Conservation (phyloP, 2,888 invertebrate genomes). For the Tenthredo amoena region DNA sequence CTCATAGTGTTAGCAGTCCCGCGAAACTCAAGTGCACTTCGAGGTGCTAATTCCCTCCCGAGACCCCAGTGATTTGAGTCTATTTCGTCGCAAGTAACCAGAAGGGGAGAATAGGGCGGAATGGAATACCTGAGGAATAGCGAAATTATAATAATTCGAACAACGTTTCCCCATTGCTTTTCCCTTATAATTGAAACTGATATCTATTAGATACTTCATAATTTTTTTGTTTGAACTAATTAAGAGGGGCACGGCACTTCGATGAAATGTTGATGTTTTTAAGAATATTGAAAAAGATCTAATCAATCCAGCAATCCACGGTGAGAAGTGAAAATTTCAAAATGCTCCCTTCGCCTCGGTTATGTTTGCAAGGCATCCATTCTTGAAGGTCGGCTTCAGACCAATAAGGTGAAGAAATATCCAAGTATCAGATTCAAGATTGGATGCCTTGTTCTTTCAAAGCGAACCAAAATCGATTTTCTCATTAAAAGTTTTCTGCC, state of each 20-base stretch:
- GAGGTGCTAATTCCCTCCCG: slow-evolving; percentile 15
- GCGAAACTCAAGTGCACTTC: slow-evolving; percentile 28
- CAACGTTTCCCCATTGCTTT: neutral
- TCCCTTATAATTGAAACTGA: neutral
- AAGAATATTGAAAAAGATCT: neutral
- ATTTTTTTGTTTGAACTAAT: neutral
- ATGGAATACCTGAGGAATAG: neutral
- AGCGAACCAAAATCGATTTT: neutral
- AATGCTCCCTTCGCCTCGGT: neutral
- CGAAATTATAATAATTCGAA: neutral
- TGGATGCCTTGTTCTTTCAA: neutral
- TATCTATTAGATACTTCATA: neutral
- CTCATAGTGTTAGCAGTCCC: slow-evolving; percentile 19
- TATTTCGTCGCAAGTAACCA: slow-evolving; percentile 29
- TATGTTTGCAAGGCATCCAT: neutral
- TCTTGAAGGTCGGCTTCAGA: neutral
- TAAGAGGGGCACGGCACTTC: too few species aligned
- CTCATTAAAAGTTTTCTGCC: slow-evolving; percentile 2
- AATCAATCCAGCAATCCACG: neutral
- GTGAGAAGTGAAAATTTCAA: neutral
- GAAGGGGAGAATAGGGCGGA: neutral
- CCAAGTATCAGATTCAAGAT: neutral
- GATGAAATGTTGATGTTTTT: too few species aligned
- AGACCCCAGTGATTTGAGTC: slow-evolving; percentile 14
- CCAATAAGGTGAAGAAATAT: neutral